Conservation (phyloP, 1,140 invertebrate genomes). For the Maniola jurtina region DNA sequence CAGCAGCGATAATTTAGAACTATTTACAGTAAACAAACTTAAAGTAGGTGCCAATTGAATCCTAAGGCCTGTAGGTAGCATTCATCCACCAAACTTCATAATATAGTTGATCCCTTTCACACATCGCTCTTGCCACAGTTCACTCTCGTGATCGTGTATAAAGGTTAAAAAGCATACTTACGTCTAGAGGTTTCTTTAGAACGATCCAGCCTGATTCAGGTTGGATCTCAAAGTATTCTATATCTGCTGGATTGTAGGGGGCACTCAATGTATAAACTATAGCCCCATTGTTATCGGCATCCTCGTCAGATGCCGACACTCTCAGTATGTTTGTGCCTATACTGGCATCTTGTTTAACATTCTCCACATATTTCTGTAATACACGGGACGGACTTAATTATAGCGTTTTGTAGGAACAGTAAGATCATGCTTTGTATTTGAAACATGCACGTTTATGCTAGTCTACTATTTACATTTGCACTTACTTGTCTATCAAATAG, state of each 20-base stretch:
- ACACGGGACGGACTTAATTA: conserved; percentile 35
- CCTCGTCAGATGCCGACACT: conserved; percentile 96
- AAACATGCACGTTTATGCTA: conserved; percentile 17
- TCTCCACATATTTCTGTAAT: conserved; percentile 95
- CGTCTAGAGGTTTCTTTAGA: conserved; percentile 94
- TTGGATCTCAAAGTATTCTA: conserved; percentile 97
- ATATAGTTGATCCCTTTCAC: conserved; percentile 75
- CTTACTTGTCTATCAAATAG: conserved; percentile 95
- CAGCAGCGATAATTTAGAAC: conserved; percentile 76
- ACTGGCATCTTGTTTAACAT: conserved; percentile 97
- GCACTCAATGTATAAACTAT: conserved; percentile 94
- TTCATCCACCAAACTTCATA: conserved; percentile 78
- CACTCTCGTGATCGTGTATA: conserved; percentile 34
- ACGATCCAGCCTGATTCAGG: conserved; percentile 98
- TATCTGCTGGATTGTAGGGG: conserved; percentile 89
- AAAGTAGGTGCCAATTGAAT: conserved; percentile 77
- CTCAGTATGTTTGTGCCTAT: conserved; percentile 96
- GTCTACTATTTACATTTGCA: conserved; percentile 40
- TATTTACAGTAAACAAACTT: conserved; percentile 75
- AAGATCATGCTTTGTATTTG: conserved; percentile 25
- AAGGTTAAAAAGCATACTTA: conserved; percentile 83
- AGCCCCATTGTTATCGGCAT: conserved; percentile 97
- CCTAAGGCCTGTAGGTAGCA: conserved; percentile 77
- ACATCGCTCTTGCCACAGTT: conserved; percentile 61
- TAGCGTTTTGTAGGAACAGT: conserved; percentile 3